Base-by-base conservation (phyloP, 2,797 vertebrate genomes). In the Emys orbicularis region DNA sequence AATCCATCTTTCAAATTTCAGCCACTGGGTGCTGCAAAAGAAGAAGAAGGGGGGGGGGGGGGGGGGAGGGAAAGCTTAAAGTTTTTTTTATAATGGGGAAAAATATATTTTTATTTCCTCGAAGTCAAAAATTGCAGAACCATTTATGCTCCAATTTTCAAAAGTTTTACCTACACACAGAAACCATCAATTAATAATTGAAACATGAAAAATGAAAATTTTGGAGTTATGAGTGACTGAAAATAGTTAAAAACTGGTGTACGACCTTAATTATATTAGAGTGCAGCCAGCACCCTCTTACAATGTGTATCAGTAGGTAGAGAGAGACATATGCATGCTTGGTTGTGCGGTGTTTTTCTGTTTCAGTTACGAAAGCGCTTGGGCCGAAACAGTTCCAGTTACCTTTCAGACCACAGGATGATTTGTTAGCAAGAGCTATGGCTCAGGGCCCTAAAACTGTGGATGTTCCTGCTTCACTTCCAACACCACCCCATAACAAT, bases 401-500 rank as follows among this genome's bases (percentile, higher is more conserved):
- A 96, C 99, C 99, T 15, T 99, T 99, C 96, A 99, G 99, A 96
- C 98, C 99, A 2, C 99, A 99, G 23, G 99, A 99, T 65, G 99
- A 99, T 95, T 98, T 99, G 56, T 97, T 99, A 68, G 99, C 99
- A 88, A 98, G 99, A 95, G 99, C 99, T 74, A 98, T 99, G 21
- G 99, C 99, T 86, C 99, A 99, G 86, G 99, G 99, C 92, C 99
- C 99, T 44, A 99, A 99, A 98, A 99, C 99, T 2, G 99, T 99
- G 84, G 99, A 99, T 89, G 99, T 99, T 88, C 99, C 99, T 7
- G 99, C 99, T 72, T 99, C 99, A 0, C 99, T 99, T 83, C 99
- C 99, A 84, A 99, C 99, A 3, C 99, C 99, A 56, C 99, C 99
- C 83, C 99, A 99, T 97, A 99, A 99, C 98, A 99, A 99, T 97